Evolutionary conservation across 2,888 invertebrate species (phyloP), one percentile per base, ranked within the genome.

Genomic region (Seira ritae): DNA sequence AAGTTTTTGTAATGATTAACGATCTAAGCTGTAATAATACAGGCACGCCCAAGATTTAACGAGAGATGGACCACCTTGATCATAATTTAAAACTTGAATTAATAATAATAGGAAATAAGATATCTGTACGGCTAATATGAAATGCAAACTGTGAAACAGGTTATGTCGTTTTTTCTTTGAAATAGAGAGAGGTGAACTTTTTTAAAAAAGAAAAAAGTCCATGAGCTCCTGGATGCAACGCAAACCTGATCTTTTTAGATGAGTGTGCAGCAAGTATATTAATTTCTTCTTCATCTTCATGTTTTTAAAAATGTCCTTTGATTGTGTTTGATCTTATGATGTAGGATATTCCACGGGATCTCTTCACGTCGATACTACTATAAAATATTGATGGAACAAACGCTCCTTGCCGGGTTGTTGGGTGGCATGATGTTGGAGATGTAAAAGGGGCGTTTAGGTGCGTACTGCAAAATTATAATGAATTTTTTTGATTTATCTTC

Each of bases 401-500:
- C 60, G 76, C 76, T 82, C 81, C 81, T 19, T 60, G 60, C 60
- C 60, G 10, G 31, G 31, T 31, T 31, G 78, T 69, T 72, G 76
- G 76, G 80, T 70, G 80, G 68, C 76, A 76, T 76, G 81, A 71
- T 82, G 83, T 75, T 68, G 74, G 73, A 12, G 60, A 6, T 31
- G 31, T 31, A 50, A 72, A 31, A 62, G 72, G 84, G 81, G 78
- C 70, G 81, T 8, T 75, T 81, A 81, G 78, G 81, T 81, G 78
- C 78, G 77, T 83, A 83, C 83, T 83, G 83, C 73, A 78, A 83
- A 83, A 83, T 83, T 55, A 83, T 78, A 83, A 83, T 82, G 81
- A 82, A 78, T 83, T 78, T 85, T 76, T 77, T 74, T 22, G 90
- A 91, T 90, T 31, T 31, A 31, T 90, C 92, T 91, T 90, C 92